Evolutionary conservation across 2,797 vertebrate species (phyloP), one percentile per base, ranked within the genome.

Genomic region (Momotus momota): DNA sequence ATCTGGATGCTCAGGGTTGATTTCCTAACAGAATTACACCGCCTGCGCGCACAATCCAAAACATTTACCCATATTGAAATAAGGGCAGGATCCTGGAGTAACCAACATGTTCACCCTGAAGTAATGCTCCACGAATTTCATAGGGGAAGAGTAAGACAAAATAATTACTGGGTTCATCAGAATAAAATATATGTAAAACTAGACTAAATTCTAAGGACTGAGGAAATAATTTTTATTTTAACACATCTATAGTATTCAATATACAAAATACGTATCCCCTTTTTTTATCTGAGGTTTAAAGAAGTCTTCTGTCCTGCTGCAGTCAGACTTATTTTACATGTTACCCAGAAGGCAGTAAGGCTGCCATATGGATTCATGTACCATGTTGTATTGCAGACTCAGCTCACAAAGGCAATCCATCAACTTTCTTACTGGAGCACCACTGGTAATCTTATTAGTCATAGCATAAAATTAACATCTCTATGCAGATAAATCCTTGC

Each of bases 281-380:
- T 62, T 35, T 51, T 10, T 62, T 13, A 64, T 7, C 20, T 27
- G n/a, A 61, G 8, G 1, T 71, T 86, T 78, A 45, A 93, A 64
- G 15, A 43, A 71, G 11, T 46, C 31, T 35, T 62, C 40, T 88
- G 31, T 43, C 40, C 22, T 41, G 19, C 27, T 22, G 20, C 1
- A 40, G 62, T 41, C 9, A 65, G 18, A 40, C 6, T 31, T 67
- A 46, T 49, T 65, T 91, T 49, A 22, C 6, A 7, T 22, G 16
- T 78, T 69, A 21, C 7, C 33, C n/a, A 33, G 64, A 48, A 83
- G 40, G 18, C 54, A 64, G 14, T 7, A 83, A 48, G 27, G 41
- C 23, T 49, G 35, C 38, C 10, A 9, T 8, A 65, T 1, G 0
- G 19, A 40, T 60, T 54, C 0, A 1, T 4, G 10, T 11, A 20